Evolutionary conservation across 37 sponge, comb jelly and placozoan genomes (phyloP), one percentile per base, ranked within the genome.

Genomic region (Diacarnus erythraeanus): DNA sequence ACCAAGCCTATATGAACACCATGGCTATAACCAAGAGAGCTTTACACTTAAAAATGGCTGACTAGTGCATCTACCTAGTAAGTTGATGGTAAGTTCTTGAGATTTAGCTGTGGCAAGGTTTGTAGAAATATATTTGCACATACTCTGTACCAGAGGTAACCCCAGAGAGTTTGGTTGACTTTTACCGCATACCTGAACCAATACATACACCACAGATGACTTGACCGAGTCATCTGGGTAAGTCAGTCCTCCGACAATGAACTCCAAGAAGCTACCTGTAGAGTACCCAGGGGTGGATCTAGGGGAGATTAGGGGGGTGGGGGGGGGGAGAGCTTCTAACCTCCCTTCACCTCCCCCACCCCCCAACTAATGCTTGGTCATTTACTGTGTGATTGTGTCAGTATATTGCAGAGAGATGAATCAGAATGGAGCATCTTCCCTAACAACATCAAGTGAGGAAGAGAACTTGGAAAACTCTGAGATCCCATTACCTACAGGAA

Each of bases 181-280:
- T 63, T 77, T 77, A 42, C 76, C 71, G 75, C 66, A 64, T 42
- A 80, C 64, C 26, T 80, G 87, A 27, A 57, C 80, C 60, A 86
- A 66, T 3, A 86, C 40, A 25, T 80, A 80, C 25, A 74, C 87
- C 33, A 74, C 58, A n/a, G 68, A 66, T 1, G 87, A 80, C 69
- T 86, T 86, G 27, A 86, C 69, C 25, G 38, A 33, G 69, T 86
- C 87, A 79, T 80, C 80, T 5, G 87, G 80, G 59, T 86, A 86
- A 26, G 76, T 39, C 69, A 86, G 39, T 23, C 87, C 87, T 21
- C 80, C 59, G 0, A 86, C 57, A 10, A 86, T 38, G 42, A 78
- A 80, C 68, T 86, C 87, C 40, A 86, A 42, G 67, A 86, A 80
- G 22, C 75, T 40, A 41, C 75, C 87, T 86, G 12, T 0, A 40